Evolutionary conservation across 2,888 invertebrate genomes (phyloP), one percentile per base, ranked within the genome.

Genomic region (Drosophila paramelanica): DNA sequence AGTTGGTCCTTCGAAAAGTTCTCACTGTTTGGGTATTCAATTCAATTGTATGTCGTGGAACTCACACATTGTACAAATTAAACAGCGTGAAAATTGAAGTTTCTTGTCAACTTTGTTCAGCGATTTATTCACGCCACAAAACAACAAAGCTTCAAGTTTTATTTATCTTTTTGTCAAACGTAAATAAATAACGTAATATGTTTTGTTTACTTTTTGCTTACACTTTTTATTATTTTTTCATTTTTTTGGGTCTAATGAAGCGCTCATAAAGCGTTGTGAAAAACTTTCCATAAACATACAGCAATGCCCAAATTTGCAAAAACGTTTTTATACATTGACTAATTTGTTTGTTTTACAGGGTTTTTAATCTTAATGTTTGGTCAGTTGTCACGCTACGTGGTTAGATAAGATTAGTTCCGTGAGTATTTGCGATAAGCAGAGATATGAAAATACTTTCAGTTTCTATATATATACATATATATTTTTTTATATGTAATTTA

Each of bases 151-250:
- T 36, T 3, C 39, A 67, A 65, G 45, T 75, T 76, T 50, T 79
- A 68, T 86, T 85, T 85, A 77, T 82, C 33, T 78, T 61, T 14
- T 68, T 62, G 52, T 36, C 64, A 47, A 55, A 56, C 39, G 77
- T 61, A 88, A 82, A 88, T 43, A 82, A 68, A 79, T 59, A 72
- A 53, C 47, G 38, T 46, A 52, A 50, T 61, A 56, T 66, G 49
- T 67, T 66, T 66, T 61, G 36, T 43, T 38, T 43, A 36, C 10
- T 10, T 42, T n/a, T 62, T 62, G 64, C 14, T 64, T 36, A 64
- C 31, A 33, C 14, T 20, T 31, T 53, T 36, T 13, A 36, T 36
- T 36, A 13, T 39, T 14, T 3, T 41, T 14, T 38, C 3, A 14
- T 36, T 53, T 41, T 42, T n/a, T 5, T 20, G 5, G 43, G 45